These are phyloP conservation scores for Rhombomys opimus DNA, from an alignment of 2,113 vertebrate genomes.

Conservation along the genomic window DNA sequence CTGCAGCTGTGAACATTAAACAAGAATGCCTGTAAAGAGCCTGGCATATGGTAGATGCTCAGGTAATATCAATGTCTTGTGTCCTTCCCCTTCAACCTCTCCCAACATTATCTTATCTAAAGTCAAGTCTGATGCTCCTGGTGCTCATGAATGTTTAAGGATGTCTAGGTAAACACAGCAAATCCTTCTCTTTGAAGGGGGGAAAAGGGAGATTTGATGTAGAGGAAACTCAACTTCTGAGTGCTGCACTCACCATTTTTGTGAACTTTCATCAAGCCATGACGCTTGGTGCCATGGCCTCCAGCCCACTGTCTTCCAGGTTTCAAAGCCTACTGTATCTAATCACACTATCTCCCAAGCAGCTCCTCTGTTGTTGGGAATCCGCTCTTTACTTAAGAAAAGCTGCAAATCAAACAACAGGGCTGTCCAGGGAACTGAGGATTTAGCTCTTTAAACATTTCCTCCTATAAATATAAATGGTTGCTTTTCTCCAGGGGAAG, in stretches of 20 bases:
- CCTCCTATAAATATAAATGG: constrained; percentile 76
- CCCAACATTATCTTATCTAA: neutral
- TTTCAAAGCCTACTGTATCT: constrained; percentile 34
- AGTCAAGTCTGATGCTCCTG: neutral
- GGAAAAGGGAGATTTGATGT: neutral
- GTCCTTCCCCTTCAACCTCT: neutral
- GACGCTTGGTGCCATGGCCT: neutral
- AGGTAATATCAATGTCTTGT: neutral
- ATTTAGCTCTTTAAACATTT: constrained; percentile 80
- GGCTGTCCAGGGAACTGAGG: constrained; percentile 62
- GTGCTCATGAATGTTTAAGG: constrained; percentile 17
- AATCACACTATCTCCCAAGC: constrained; percentile 42
- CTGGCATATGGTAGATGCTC: neutral
- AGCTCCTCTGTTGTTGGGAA: constrained; percentile 56
- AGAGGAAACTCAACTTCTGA: constrained; percentile 14
- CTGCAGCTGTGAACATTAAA: neutral
- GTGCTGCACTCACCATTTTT: neutral
- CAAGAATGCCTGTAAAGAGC: neutral
- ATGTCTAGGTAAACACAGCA: neutral
- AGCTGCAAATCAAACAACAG: constrained; percentile 78
- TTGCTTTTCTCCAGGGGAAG: constrained; percentile 67
- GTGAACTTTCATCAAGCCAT: constrained; percentile 22
- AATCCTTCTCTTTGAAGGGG: constrained; percentile 1
- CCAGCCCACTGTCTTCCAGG: neutral
- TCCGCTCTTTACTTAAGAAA: constrained; percentile 75